Base-by-base conservation (phyloP, 2,113 vertebrate genomes). In the Cepphus grylle region DNA sequence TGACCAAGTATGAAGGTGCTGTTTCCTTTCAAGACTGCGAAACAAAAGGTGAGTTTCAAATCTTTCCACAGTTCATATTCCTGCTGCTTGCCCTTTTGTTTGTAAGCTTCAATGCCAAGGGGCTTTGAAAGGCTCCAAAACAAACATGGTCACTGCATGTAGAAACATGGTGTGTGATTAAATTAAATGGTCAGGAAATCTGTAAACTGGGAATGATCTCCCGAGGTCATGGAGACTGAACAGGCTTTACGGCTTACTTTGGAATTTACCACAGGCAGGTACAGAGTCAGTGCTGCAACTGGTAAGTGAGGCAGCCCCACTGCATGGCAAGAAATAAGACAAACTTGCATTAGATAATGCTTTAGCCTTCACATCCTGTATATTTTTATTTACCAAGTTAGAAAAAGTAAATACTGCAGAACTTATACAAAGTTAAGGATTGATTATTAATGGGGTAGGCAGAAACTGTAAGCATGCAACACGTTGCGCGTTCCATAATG, bases 21-120 rank as follows among this genome's bases (percentile, higher is more conserved):
- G 92, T 98, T 61, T 98, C 99, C 76, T 99, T 99, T 96, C 99
- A 99, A 96, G 99, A 99, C 97, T 99, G 99, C 18, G 99, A 99
- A 97, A 98, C 99, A 88, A 99, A 99, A 99, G 99, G 99, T 99
- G 93, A 97, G 83, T 82, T 91, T 80, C 26, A 80, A 88, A 81
- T 70, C 15, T 74, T 88, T 72, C 36, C 50, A 45, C 11, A 4
- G 23, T 53, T 91, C 29, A 3, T 76, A 29, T 53, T 72, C 29
- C 66, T 61, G 9, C 8, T 73, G 38, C 55, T 70, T 80, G 40
- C 18, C 30, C 34, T 91, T 74, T 69, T 40, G 16, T 79, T 91
- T 80, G 8, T 67, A 52, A 40, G 32, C 32, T 42, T 85, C 45
- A 45, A 1, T 50, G 55, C 47, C 32, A 32, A 80, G 17, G 40